phyloP scores from a whole-genome alignment of 2,113 vertebrate genomes.

The Dasyprocta punctata region DNA sequence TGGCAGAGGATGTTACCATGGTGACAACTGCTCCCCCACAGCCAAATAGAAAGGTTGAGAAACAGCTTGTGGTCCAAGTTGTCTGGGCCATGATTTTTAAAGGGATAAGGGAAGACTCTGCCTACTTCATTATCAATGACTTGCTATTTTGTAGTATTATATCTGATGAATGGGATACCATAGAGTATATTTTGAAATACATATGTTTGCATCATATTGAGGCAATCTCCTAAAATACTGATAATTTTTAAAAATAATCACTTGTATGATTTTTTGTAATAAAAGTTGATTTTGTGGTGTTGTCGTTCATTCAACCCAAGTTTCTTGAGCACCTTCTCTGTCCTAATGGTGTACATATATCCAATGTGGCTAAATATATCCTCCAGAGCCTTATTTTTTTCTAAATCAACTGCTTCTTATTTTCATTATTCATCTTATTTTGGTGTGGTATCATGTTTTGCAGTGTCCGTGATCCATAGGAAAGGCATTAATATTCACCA shows the following conservation, averaged over 20 bases:
- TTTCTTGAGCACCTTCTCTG: not conserved
- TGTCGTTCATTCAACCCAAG: not conserved
- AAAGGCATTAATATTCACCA: not conserved
- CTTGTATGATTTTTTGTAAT: not conserved
- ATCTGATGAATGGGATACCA: not conserved
- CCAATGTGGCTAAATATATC: not conserved
- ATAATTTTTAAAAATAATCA: not conserved
- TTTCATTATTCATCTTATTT: constrained; percentile 23
- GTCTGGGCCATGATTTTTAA: not conserved
- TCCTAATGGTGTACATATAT: not conserved
- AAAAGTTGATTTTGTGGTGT: not conserved
- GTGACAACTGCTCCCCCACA: not conserved
- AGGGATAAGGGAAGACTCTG: not conserved
- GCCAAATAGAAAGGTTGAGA: not conserved
- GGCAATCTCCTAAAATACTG: not conserved
- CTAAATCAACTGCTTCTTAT: not conserved
- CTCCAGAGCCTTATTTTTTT: not conserved
- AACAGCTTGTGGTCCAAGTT: not conserved
- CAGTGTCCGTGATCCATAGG: not conserved
- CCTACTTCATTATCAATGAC: not conserved
- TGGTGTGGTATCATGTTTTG: not conserved
- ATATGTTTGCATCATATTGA: not conserved
- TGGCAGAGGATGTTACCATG: not conserved
- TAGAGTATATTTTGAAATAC: not conserved
- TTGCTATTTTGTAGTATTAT: not conserved